A percentile compares a stretch with the other conserved stretches of the same genome.
Evolutionary conservation across 1,140 invertebrate species (phyloP).

Genomic region (Ips typographus): DNA sequence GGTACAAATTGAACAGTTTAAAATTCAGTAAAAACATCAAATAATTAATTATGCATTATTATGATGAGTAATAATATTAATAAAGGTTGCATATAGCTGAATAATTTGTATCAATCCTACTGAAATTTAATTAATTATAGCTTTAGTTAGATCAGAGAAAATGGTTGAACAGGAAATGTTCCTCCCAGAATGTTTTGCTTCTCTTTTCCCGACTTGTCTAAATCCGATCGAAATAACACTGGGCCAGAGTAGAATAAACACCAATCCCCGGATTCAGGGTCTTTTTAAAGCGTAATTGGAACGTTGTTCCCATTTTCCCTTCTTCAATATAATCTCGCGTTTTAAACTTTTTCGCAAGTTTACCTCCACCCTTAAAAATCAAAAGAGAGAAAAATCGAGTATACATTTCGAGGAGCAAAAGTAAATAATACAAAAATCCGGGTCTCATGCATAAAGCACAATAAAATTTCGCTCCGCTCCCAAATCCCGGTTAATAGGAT

Average conservation of each 20-base stretch:
- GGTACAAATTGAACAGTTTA: too few species aligned
- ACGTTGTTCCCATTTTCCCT: background rate
- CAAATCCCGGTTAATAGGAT: conserved; percentile 24
- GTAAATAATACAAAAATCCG: background rate
- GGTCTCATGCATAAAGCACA: conserved; percentile 14
- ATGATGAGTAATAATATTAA: too few species aligned
- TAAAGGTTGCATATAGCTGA: too few species aligned
- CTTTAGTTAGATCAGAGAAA: too few species aligned
- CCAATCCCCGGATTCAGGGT: conserved; percentile 1
- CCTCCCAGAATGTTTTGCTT: too few species aligned
- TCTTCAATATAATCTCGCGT: background rate
- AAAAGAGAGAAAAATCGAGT: background rate
- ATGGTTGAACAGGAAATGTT: too few species aligned
- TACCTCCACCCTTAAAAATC: background rate
- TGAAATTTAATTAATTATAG: too few species aligned
- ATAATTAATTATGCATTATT: too few species aligned
- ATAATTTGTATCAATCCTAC: too few species aligned
- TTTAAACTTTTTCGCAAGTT: background rate
- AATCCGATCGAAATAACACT: conserved; percentile 12
- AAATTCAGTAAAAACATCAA: too few species aligned
- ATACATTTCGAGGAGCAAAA: background rate
- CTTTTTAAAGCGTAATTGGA: conserved; percentile 10
- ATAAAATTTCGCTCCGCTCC: conserved; percentile 12
- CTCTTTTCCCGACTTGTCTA: conserved; percentile 1
- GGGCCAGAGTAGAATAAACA: background rate